These are phyloP conservation scores for Callocephalon fimbriatum DNA, from an alignment of 2,113 vertebrate species.

Conservation along the genomic window DNA sequence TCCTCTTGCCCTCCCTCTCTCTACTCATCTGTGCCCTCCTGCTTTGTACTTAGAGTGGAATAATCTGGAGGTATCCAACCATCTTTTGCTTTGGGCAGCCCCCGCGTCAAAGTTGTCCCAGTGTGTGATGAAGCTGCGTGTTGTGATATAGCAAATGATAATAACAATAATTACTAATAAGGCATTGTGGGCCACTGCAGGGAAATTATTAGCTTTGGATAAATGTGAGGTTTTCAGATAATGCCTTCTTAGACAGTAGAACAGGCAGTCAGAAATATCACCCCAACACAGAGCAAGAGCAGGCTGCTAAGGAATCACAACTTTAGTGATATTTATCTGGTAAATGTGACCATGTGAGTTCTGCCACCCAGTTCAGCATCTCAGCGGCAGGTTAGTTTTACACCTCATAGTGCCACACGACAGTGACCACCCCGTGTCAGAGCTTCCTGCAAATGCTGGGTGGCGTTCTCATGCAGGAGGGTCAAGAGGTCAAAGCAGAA, in stretches of 20 bases:
- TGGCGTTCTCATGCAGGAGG: fast-evolving
- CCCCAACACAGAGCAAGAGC: fast-evolving
- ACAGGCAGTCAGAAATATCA: background rate
- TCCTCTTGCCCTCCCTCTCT: background rate
- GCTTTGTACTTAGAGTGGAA: background rate
- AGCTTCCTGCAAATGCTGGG: fast-evolving
- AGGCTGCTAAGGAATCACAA: background rate
- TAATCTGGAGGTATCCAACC: background rate
- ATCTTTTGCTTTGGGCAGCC: background rate
- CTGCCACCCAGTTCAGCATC: background rate
- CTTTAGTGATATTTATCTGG: background rate
- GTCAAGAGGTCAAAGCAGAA: background rate
- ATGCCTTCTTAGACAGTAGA: background rate
- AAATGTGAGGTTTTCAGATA: background rate
- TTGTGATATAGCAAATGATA: background rate
- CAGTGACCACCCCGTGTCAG: background rate
- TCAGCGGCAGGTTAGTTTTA: background rate
- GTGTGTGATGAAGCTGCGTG: fast-evolving
- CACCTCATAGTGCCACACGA: background rate
- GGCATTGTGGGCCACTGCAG: background rate
- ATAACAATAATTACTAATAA: background rate
- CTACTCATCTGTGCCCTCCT: fast-evolving
- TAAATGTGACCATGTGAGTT: background rate
- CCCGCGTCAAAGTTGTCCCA: fast-evolving
- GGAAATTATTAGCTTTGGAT: background rate